A percentile compares a stretch with the other conserved stretches of the same genome.
Conservation (phyloP, 2,888 invertebrate species). For the Sisyra terminalis region DNA sequence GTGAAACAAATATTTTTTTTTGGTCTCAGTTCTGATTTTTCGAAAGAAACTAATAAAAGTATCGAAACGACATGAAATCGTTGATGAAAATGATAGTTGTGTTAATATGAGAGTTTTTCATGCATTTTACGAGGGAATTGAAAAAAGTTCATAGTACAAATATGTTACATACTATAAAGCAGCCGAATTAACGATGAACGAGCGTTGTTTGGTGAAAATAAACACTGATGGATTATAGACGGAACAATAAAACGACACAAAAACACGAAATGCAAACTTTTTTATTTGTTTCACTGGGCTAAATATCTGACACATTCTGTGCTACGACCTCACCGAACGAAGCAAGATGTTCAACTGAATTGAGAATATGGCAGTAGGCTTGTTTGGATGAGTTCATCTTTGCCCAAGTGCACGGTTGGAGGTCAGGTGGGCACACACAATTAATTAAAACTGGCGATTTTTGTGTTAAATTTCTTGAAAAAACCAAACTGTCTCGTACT, state of each 20-base stretch:
- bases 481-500: too few relatives aligned
- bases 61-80: not conserved
- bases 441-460: too few relatives aligned
- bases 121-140: not conserved
- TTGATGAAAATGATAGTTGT: not conserved
- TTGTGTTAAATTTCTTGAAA: too few relatives aligned
- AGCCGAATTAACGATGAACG: constrained; percentile 14
- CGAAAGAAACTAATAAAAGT: not conserved
- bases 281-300: constrained; percentile 4
- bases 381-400: constrained; percentile 28
- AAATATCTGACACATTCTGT: constrained; percentile 29
- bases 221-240: constrained; percentile 1
- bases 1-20: not conserved
- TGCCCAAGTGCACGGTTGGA: constrained; percentile 3
- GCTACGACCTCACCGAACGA: constrained; percentile 24
- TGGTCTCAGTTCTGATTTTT: not conserved
- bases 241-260: constrained; percentile 4
- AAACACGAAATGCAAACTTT: constrained; percentile 3
- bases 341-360: constrained; percentile 9
- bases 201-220: constrained; percentile 1
- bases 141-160: constrained; percentile 14
- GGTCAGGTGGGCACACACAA: too few relatives aligned
- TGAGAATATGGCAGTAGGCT: constrained; percentile 18
- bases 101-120: too few relatives aligned
- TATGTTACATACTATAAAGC: constrained; percentile 28